Conservation (phyloP, 2,797 vertebrate genomes). For the Bovichtus diacanthus region DNA sequence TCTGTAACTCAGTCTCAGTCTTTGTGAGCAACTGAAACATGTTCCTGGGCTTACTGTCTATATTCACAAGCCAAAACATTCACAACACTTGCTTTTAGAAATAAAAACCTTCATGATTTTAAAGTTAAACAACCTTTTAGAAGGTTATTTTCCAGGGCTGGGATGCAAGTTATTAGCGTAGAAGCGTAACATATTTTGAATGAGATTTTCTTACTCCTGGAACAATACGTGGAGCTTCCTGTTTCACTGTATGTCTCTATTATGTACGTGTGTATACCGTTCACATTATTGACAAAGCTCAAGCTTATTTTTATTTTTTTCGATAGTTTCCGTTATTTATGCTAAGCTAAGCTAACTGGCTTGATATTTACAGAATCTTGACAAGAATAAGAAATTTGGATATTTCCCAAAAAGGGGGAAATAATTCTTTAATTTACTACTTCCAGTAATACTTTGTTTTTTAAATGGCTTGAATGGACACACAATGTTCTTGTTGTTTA, state of each 20-base stretch:
- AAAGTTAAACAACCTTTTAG: background rate
- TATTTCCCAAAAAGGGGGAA: background rate
- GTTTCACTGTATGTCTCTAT: background rate
- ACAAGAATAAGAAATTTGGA: background rate
- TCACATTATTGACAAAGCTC: background rate
- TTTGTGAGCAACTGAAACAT: background rate
- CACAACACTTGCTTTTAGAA: background rate
- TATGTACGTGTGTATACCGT: background rate
- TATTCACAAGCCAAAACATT: background rate
- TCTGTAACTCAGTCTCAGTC: background rate
- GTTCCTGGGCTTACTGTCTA: background rate
- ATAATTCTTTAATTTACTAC: background rate
- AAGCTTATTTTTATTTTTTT: too few relatives aligned
- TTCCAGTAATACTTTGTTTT: background rate
- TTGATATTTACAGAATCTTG: too few relatives aligned
- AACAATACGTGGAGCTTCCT: background rate
- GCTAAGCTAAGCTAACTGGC: background rate
- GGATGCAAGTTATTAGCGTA: background rate
- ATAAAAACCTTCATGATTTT: background rate
- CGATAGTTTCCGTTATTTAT: background rate
- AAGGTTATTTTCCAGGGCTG: background rate
- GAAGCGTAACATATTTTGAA: background rate
- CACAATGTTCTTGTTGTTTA: slow-evolving; percentile 20
- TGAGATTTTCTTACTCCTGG: background rate
- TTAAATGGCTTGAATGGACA: background rate